Percentiles rank a stretch among this genome's conserved stretches.
phyloP scores from a whole-genome alignment of 1,140 invertebrate genomes.

The Heterodera carotae region DNA sequence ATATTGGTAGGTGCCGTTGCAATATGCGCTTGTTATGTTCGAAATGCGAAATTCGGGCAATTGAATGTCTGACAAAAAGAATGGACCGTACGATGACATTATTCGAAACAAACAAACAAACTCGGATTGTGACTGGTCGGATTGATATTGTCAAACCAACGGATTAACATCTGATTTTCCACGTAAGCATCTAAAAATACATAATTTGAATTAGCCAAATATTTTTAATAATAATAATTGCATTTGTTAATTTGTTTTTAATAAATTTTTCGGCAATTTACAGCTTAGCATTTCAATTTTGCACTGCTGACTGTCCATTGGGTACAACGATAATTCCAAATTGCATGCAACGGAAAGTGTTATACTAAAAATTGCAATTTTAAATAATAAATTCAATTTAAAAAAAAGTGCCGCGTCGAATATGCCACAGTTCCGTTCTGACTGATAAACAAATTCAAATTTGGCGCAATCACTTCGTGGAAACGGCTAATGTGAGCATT shows the following conservation, averaged over 20 bases:
- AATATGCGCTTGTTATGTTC: slow-evolving; percentile 51
- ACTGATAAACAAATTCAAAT: slow-evolving; percentile 66
- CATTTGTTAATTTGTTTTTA: no score
- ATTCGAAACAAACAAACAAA: neutral
- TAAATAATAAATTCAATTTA: slow-evolving; percentile 29
- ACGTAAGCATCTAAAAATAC: slow-evolving; percentile 57
- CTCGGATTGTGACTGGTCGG: slow-evolving; percentile 57
- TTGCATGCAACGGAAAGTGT: slow-evolving; percentile 60
- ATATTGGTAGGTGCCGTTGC: slow-evolving; percentile 62
- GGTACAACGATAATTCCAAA: slow-evolving; percentile 54
- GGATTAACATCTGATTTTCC: slow-evolving; percentile 54
- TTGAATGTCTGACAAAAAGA: slow-evolving; percentile 45
- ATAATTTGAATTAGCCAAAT: no score
- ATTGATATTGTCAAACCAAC: slow-evolving; percentile 52
- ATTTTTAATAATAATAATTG: no score
- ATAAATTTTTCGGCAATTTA: neutral
- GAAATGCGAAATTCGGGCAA: slow-evolving; percentile 59
- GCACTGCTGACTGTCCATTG: slow-evolving; percentile 60
- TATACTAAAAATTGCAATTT: slow-evolving; percentile 37
- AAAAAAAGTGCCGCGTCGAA: slow-evolving; percentile 55
- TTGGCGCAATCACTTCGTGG: slow-evolving; percentile 61
- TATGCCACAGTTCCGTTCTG: slow-evolving; percentile 66
- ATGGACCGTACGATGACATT: no score
- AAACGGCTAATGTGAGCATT: slow-evolving; percentile 57
- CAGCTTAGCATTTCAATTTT: slow-evolving; percentile 53